Conservation (phyloP, 2,113 vertebrate species). For the Cyphomyrus plagiostoma region DNA sequence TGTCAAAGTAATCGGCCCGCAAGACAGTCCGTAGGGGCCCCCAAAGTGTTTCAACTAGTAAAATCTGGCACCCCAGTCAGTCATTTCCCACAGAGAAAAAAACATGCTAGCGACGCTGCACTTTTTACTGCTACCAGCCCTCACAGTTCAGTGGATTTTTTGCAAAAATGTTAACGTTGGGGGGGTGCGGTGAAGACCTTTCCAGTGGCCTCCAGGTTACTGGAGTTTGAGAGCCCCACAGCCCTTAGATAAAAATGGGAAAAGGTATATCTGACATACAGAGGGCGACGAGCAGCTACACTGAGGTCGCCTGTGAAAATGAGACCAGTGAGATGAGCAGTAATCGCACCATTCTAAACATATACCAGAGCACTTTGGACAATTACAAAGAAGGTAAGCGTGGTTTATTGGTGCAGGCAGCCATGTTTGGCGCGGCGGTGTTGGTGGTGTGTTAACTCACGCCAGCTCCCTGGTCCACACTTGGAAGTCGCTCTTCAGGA, state of each 20-base stretch:
- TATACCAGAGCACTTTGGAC: too few species aligned
- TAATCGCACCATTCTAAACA: too few species aligned
- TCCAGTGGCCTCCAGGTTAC: neutral
- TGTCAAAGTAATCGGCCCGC: neutral
- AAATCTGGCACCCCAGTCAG: neutral
- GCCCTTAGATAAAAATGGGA: too few species aligned
- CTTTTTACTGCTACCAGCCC: too few species aligned
- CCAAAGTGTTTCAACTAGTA: neutral
- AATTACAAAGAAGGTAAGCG: too few species aligned
- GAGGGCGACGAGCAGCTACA: too few species aligned
- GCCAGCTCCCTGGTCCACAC: conserved; percentile 77
- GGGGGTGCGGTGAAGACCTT: neutral
- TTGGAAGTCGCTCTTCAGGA: conserved; percentile 69
- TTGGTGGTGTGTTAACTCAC: conserved; percentile 59
- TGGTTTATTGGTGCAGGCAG: too few species aligned
- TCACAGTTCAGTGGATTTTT: neutral
- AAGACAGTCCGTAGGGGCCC: neutral
- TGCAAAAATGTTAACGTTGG: too few species aligned
- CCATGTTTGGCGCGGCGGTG: neutral
- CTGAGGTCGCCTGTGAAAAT: too few species aligned
- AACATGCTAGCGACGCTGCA: neutral
- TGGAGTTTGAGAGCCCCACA: too few species aligned
- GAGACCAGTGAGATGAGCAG: too few species aligned
- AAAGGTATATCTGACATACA: too few species aligned
- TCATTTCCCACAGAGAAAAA: neutral